Base-by-base conservation (phyloP, 2,797 vertebrate species). In the Amblyopsis hoosieri region DNA sequence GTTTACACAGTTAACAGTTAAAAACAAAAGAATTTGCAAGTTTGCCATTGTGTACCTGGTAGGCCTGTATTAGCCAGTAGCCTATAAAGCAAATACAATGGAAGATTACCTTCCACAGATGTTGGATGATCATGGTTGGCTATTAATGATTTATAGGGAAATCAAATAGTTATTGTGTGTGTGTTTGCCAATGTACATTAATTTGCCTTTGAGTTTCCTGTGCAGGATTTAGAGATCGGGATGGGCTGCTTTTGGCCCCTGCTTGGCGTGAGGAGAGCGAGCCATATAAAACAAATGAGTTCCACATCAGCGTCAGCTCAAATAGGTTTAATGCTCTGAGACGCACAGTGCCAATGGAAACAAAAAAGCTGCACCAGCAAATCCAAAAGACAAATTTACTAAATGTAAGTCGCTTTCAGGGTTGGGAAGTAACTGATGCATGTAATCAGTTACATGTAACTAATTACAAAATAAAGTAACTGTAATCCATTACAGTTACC, bases 221-320 rank as follows among this genome's bases (percentile, higher is more conserved):
- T 63, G 37, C 49, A 49, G 58, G 55, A 61, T 55, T 53, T 49
- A 37, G n/a, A 10, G 45, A 37, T 15, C 17, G 45, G 17, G 72
- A 66, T 55, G 66, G 47, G 52, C 54, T 63, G 62, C 63, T 75
- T 59, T 17, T 4, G 14, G 19, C 13, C 23, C 6, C 11, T 14
- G 50, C 56, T 42, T 70, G 62, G 51, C 51, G 65, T 56, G 62
- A 60, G 31, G 67, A 54, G 57, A 67, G 14, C 79, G 81, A 82
- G 58, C 80, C 78, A 87, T 84, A 70, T 84, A 70, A 81, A 87
- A 72, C 67, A 86, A 87, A 83, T 64, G 23, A 76, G 66, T 58
- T 61, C 46, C 51, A 60, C 54, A 64, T 53, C 67, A 67, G 73
- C 78, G 80, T 75, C 78, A 77, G 68, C 83, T 71, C 65, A 58